Conservation (phyloP, 2,113 vertebrate genomes). For the Strix uralensis region DNA sequence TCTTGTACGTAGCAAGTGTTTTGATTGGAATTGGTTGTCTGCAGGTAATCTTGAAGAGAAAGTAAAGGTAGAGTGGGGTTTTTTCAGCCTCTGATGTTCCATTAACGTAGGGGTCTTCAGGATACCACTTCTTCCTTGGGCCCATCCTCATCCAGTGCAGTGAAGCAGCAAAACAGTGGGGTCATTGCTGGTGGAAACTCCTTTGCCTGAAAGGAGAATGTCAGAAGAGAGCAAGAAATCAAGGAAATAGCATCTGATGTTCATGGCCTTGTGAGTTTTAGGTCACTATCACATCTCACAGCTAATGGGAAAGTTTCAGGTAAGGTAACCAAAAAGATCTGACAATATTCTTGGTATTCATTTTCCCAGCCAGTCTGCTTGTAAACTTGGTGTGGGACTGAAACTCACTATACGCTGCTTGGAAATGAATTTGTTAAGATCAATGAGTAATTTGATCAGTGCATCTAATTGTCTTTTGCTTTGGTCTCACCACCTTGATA, state of each 20-base stretch:
- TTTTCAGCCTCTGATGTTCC: not conserved
- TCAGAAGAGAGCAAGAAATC: not conserved
- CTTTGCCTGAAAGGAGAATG: not conserved
- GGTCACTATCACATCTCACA: not conserved
- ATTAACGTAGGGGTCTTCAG: accelerated
- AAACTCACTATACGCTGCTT: not conserved
- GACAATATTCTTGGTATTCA: not conserved
- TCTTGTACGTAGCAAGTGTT: not conserved
- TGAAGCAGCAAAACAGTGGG: not conserved
- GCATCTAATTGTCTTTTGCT: not conserved
- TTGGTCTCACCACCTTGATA: not conserved
- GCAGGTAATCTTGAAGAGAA: not conserved
- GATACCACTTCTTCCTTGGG: not conserved
- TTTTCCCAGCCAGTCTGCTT: not conserved
- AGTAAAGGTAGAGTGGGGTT: not conserved
- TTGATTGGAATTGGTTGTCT: not conserved
- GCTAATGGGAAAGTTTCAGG: not conserved
- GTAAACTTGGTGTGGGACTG: not conserved
- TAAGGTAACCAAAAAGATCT: not conserved
- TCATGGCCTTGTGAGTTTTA: not conserved
- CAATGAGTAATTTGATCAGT: not conserved
- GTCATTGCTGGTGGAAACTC: not conserved
- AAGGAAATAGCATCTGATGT: not conserved
- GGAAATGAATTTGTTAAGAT: not conserved
- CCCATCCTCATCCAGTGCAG: not conserved